Evolutionary conservation across 2,888 invertebrate species (phyloP).

Genomic region (Callinectes sapidus): DNA sequence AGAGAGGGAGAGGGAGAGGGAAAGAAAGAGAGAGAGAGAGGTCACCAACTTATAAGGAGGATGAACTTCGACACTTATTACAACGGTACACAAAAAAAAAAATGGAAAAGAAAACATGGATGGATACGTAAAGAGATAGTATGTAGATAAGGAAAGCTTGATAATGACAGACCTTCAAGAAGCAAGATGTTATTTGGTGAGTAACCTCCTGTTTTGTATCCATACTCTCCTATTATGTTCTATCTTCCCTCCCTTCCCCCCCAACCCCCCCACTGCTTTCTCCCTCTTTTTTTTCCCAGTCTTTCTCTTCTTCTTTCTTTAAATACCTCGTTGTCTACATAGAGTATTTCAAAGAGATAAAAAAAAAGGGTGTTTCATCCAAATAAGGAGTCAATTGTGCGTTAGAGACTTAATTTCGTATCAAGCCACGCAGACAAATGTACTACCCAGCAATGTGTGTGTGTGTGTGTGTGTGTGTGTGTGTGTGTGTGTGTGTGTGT

Average conservation of each 20-base stretch:
- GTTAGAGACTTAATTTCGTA: not conserved
- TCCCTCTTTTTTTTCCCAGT: not conserved
- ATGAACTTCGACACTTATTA: not conserved
- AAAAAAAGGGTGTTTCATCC: not conserved
- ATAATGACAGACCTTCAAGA: not conserved
- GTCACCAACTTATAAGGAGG: not conserved
- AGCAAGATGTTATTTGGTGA: not conserved
- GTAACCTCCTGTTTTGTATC: not conserved
- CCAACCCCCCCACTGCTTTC: not conserved
- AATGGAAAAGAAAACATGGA: not conserved
- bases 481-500: conserved; percentile 29
- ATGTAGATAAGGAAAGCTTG: not conserved
- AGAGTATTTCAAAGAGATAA: not conserved
- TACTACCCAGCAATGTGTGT: not conserved
- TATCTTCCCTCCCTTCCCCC: not conserved
- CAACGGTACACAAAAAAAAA: not conserved
- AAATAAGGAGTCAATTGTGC: not conserved
- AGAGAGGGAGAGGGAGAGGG: conserved; percentile 35
- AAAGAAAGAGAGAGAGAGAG: not conserved
- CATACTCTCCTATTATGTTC: not conserved
- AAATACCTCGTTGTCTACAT: not conserved
- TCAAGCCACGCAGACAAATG: not conserved
- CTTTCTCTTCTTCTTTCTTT: not conserved
- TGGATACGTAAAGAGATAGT: not conserved
- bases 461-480: conserved; percentile 22